Evolutionary conservation across 2,797 vertebrate genomes (phyloP), one percentile per base, ranked within the genome.

Genomic region (Meriones psammophilus): DNA sequence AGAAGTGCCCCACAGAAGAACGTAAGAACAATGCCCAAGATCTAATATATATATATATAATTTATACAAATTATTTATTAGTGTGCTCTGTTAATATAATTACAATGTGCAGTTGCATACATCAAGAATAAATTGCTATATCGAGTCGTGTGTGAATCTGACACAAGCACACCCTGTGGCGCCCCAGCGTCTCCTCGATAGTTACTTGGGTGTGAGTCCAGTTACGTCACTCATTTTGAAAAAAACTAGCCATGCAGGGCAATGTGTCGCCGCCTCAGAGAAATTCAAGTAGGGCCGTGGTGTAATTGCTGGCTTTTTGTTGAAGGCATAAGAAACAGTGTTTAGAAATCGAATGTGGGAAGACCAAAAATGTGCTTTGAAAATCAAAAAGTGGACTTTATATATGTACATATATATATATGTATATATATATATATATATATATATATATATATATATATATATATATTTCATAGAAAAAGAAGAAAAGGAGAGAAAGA

Each of bases 31-130:
- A 97, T 98, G 98, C 98, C 98, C 97, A 97, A 98, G 98, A 98
- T 98, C 97, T 98, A 97, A 98, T 98, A 88, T 86, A 98, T 98
- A 98, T 98, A 98, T 86, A 98, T 98, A 98, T 98, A 98, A 98
- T 98, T 99, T 99, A 99, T 98, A 99, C 99, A 99, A 98, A 98
- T 98, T 98, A 97, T 98, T 99, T 98, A 99, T 99, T 99, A 99
- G 98, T 99, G 99, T 99, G 99, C 99, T 99, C 98, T 98, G 98
- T 99, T 99, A 99, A 98, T 99, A 99, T 98, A 98, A 99, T 99
- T 99, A 99, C 98, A 99, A 98, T 98, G 98, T 98, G 99, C 99
- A 98, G 98, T 98, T 98, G 98, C 98, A 98, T 98, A 99, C 98
- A 97, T 98, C 97, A 98, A 98, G 98, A 97, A 98, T 98, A 98